Conservation (phyloP, 1,140 invertebrate species). For the Zaprionus gabonicus region DNA sequence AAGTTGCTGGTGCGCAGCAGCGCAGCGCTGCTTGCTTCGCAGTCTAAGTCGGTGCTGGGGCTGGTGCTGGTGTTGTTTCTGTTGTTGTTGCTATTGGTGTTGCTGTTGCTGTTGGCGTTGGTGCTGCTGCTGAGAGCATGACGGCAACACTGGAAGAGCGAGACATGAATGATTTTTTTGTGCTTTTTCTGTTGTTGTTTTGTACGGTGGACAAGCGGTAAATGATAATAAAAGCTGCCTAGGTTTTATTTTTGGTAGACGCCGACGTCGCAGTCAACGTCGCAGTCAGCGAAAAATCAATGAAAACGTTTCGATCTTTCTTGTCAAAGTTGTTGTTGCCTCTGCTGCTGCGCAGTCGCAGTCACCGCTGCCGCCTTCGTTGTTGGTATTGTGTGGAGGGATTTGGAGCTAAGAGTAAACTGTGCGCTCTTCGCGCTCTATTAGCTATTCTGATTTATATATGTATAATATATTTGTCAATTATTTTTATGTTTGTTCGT, state of each 20-base stretch:
- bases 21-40: slow-evolving; percentile 26
- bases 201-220: slow-evolving; percentile 63
- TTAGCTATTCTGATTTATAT: slow-evolving; percentile 78
- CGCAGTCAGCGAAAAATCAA: slow-evolving; percentile 62
- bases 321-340: slow-evolving; percentile 30
- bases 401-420: slow-evolving; percentile 40
- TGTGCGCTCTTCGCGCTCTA: slow-evolving; percentile 67
- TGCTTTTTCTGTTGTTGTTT: slow-evolving; percentile 49
- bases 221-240: slow-evolving; percentile 77
- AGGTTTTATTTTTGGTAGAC: slow-evolving; percentile 47
- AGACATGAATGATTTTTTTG: slow-evolving; percentile 41
- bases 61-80: slow-evolving; percentile 37
- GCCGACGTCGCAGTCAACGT: slow-evolving; percentile 3
- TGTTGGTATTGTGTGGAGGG: slow-evolving; percentile 13
- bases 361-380: slow-evolving; percentile 5
- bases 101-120: slow-evolving; percentile 26
- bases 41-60: slow-evolving; percentile 37
- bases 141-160: slow-evolving; percentile 72
- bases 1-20: slow-evolving; percentile 81
- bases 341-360: not conserved
- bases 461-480: slow-evolving; percentile 80
- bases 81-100: slow-evolving; percentile 17
- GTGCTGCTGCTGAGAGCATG: slow-evolving; percentile 63
- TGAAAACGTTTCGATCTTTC: slow-evolving; percentile 60
- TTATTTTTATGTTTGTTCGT: slow-evolving; percentile 73